Percentiles rank a stretch among this genome's conserved stretches.
Conservation (phyloP, 2,113 vertebrate genomes). For the Cyprinodon tularosa region DNA sequence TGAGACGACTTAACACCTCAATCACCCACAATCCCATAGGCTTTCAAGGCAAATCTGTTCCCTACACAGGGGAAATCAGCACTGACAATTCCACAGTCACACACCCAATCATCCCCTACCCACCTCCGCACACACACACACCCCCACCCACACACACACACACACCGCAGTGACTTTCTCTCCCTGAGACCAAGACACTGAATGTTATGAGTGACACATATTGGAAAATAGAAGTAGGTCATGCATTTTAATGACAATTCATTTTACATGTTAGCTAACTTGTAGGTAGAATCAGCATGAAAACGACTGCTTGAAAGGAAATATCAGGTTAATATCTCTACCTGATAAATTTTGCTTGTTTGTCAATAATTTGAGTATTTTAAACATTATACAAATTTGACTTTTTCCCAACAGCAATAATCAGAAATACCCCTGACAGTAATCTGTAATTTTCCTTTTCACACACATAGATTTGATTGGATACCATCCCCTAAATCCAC, state of each 20-base stretch:
- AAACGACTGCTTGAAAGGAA: slow-evolving; percentile 9
- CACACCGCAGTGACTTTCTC: slow-evolving; percentile 13
- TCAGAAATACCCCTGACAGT: neutral
- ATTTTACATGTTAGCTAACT: slow-evolving; percentile 2
- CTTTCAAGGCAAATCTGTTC: slow-evolving; percentile 50
- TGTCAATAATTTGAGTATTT: neutral
- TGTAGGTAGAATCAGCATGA: neutral
- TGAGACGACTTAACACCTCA: slow-evolving; percentile 39
- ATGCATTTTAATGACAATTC: slow-evolving; percentile 11
- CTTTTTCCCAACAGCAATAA: neutral
- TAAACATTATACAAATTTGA: neutral
- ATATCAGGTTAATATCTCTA: neutral
- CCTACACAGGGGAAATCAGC: slow-evolving; percentile 54
- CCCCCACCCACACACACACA: slow-evolving; percentile 9
- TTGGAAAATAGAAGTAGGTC: slow-evolving; percentile 15
- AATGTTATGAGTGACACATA: slow-evolving; percentile 27
- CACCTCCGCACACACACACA: slow-evolving; percentile 1
- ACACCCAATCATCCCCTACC: neutral
- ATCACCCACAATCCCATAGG: slow-evolving; percentile 55
- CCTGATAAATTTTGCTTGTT: neutral
- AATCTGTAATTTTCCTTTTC: neutral
- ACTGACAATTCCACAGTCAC: slow-evolving; percentile 25
- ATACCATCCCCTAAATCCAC: no score
- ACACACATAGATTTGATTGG: neutral
- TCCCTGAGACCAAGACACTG: slow-evolving; percentile 31